A percentile compares a stretch with the other conserved stretches of the same genome.
These are phyloP conservation scores for Tangara arthus DNA, from an alignment of 2,797 vertebrate genomes.

Conservation along the genomic window DNA sequence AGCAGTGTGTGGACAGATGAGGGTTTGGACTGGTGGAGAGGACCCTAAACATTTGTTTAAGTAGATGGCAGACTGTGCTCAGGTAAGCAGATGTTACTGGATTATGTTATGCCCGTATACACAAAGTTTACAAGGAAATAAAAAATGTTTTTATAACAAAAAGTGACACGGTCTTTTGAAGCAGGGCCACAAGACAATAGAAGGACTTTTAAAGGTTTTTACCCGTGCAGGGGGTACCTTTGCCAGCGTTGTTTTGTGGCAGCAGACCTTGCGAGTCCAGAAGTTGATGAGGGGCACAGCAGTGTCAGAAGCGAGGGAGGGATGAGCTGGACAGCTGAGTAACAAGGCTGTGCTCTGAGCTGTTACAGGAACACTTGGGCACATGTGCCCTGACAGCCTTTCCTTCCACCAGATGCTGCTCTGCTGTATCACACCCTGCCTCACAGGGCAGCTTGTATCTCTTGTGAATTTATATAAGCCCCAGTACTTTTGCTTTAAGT, in stretches of 20 bases:
- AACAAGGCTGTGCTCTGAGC: not conserved
- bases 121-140: not conserved
- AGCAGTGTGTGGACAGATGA: not conserved
- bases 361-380: rapidly evolving
- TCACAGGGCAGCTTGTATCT: not conserved
- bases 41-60: not conserved
- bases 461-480: not conserved
- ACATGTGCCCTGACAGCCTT: rapidly evolving
- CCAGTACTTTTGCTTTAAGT: not conserved
- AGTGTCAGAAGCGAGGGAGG: rapidly evolving
- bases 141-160: not conserved
- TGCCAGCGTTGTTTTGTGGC: not conserved
- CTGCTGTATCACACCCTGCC: rapidly evolving
- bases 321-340: not conserved
- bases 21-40: not conserved
- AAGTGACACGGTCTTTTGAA: not conserved
- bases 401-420: not conserved
- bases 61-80: not conserved
- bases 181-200: not conserved
- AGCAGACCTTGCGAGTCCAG: not conserved
- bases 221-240: not conserved
- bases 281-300: not conserved
- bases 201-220: not conserved
- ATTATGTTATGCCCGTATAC: rapidly evolving
- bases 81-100: not conserved